Percentiles rank a stretch among this genome's conserved stretches.
These are phyloP conservation scores for Antedon mediterranea DNA, from an alignment of 53 echinoderm and acorn worm genomes.

Conservation along the genomic window DNA sequence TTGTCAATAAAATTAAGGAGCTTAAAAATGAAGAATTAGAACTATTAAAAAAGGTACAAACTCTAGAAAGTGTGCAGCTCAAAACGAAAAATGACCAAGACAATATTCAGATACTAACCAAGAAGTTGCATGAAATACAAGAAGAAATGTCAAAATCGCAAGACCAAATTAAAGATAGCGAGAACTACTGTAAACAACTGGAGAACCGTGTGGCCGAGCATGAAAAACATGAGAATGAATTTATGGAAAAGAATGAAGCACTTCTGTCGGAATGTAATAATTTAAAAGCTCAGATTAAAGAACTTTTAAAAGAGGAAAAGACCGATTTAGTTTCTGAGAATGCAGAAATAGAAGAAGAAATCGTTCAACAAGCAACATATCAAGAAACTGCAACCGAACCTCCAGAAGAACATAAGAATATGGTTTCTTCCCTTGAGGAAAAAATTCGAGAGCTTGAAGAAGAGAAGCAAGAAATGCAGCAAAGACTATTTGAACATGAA, in stretches of 20 bases:
- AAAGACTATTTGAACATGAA: slow-evolving; percentile 24
- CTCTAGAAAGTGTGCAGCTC: background rate
- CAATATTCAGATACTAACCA: background rate
- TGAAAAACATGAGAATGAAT: slow-evolving; percentile 2
- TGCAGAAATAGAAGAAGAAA: background rate
- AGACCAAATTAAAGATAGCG: background rate
- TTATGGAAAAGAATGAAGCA: slow-evolving; percentile 4
- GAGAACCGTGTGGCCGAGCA: background rate
- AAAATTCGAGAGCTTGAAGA: slow-evolving; percentile 15
- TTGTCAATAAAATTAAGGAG: background rate
- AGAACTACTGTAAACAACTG: background rate
- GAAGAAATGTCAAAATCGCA: background rate
- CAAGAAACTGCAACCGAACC: background rate
- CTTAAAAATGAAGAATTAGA: background rate
- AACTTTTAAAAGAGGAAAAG: background rate
- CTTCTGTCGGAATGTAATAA: background rate
- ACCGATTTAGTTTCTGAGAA: background rate
- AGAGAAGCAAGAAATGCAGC: slow-evolving; percentile 11
- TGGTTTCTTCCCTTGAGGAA: slow-evolving; percentile 8
- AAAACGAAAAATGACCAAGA: background rate
- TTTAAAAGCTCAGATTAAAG: background rate
- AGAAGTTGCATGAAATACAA: background rate
- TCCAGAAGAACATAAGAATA: background rate
- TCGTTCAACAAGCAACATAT: background rate
- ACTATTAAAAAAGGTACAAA: background rate